Percentiles rank a stretch among this genome's conserved stretches.
These are phyloP conservation scores for Stenolophus ochropezus DNA, from an alignment of 2,888 invertebrate genomes.

Conservation along the genomic window DNA sequence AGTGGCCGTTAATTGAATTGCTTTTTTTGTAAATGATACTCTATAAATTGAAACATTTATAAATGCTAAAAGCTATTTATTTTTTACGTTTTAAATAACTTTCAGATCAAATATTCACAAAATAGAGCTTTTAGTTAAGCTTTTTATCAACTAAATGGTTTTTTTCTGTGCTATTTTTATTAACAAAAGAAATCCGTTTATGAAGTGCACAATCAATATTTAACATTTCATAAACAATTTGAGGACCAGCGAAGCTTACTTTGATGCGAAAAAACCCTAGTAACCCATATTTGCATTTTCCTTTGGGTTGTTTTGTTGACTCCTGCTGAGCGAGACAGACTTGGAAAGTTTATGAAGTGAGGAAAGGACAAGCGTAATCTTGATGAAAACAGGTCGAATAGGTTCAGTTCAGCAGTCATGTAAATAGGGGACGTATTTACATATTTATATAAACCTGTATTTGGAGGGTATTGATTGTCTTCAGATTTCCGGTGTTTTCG, in stretches of 20 bases:
- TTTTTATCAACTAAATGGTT: too few relatives aligned
- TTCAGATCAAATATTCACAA: too few relatives aligned
- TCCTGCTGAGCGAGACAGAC: not conserved
- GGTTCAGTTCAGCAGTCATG: constrained; percentile 6
- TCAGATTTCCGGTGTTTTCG: not conserved
- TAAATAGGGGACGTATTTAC: constrained; percentile 13
- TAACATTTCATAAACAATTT: constrained; percentile 9
- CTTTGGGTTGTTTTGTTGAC: not conserved
- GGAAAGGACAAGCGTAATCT: not conserved
- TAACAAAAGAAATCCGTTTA: too few relatives aligned
- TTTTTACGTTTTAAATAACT: too few relatives aligned
- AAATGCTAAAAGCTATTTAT: too few relatives aligned
- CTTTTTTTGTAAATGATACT: too few relatives aligned
- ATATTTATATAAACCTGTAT: constrained; percentile 13
- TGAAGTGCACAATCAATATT: not conserved
- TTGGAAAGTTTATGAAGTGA: not conserved
- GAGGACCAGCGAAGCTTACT: not conserved
- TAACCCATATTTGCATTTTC: constrained; percentile 13
- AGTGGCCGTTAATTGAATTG: too few relatives aligned
- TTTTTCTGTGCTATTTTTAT: too few relatives aligned
- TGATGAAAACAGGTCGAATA: constrained; percentile 20
- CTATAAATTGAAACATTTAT: too few relatives aligned
- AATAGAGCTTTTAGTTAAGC: too few relatives aligned
- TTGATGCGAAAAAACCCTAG: constrained; percentile 11
- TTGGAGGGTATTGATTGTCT: constrained; percentile 9